Conservation (phyloP, 2,113 vertebrate species). For the Lasiurus cinereus region DNA sequence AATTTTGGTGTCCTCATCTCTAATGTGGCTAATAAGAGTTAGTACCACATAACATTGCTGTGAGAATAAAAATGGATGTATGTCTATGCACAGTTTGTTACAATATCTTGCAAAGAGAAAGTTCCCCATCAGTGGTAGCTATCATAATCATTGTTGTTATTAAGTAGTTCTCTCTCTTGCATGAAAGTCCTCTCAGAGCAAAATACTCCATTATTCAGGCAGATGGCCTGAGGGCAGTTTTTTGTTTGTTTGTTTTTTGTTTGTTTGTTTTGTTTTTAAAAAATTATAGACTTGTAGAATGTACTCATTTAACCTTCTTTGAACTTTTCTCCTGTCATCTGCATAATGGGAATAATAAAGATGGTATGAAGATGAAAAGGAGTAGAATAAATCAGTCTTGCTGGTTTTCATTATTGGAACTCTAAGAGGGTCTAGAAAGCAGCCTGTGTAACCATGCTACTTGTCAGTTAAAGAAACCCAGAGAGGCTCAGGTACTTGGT, state of each 20-base stretch:
- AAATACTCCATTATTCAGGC: background rate
- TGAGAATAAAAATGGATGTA: background rate
- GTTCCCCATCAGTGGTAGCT: background rate
- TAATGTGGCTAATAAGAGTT: background rate
- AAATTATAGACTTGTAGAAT: constrained; percentile 53
- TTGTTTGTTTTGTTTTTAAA: background rate
- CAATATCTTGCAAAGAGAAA: background rate
- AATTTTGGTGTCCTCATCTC: background rate
- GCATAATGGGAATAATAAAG: constrained; percentile 65
- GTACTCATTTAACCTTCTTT: constrained; percentile 53
- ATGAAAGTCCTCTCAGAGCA: constrained; percentile 2
- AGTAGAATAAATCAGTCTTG: background rate
- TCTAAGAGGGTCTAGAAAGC: background rate
- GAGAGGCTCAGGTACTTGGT: background rate
- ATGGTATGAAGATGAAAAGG: background rate
- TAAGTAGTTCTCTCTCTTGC: background rate
- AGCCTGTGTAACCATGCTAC: background rate
- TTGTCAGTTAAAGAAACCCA: constrained; percentile 42
- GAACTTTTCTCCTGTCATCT: constrained; percentile 51
- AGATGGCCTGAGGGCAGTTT: constrained; percentile 47
- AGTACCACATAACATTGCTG: background rate
- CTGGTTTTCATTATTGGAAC: background rate
- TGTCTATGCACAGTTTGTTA: background rate
- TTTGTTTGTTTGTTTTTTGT: background rate
- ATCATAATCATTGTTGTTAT: background rate